Evolutionary conservation across 2,888 invertebrate genomes (phyloP), one percentile per base, ranked within the genome.

Genomic region (Ceraclea dissimilis): DNA sequence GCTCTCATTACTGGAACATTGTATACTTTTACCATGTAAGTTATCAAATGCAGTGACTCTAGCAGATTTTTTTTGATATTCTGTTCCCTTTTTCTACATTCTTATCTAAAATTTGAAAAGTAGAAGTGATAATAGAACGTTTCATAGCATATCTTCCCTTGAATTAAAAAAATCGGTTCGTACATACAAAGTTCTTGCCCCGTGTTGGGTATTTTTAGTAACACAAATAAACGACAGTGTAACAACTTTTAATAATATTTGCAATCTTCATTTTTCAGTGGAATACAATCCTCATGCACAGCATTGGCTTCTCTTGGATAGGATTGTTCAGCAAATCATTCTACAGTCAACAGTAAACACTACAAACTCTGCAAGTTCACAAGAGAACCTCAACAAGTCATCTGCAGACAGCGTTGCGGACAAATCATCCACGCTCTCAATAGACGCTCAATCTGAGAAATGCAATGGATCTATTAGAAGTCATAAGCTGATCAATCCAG

Each of bases 241-340:
- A n/a, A n/a, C n/a, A n/a, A n/a, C n/a, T n/a, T n/a, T n/a, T n/a
- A n/a, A n/a, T n/a, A n/a, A n/a, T n/a, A 39, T 39, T 39, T 39
- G 39, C 13, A 10, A 26, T 26, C 26, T 26, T 26, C 10, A n/a
- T 39, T 65, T 71, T 70, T 16, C 72, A 87, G 90, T 90, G 72
- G 92, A 93, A 65, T 89, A 88, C 70, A 90, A 88, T 62, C 85
- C 90, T 11, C 86, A 90, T 70, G 86, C 90, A 0, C 93, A 94
- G 67, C 90, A 95, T 69, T 98, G 97, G 96, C 73, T 94, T 33
- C 80, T 98, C 54, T 85, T 97, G 68, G 97, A 97, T 73, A 85
- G 96, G 60, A 88, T 98, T 59, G 86, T 91, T 18, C 97, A 98
- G 70, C 97, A 98, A 71, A 83, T 97, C 22, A 87, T 93, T 49